A percentile compares a stretch with the other conserved stretches of the same genome.
These are phyloP conservation scores for Eulithis testata DNA, from an alignment of 2,888 invertebrate species.

Conservation along the genomic window DNA sequence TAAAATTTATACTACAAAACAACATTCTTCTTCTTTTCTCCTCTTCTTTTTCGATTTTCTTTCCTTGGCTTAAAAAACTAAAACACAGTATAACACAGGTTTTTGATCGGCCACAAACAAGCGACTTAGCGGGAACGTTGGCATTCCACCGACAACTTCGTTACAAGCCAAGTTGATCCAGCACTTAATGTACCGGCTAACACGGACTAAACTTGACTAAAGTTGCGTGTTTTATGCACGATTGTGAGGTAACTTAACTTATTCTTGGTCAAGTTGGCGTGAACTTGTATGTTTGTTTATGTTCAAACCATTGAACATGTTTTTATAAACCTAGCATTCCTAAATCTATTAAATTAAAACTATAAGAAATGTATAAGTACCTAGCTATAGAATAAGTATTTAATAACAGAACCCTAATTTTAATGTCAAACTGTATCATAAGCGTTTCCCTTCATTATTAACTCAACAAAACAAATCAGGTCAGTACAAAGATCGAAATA, in stretches of 20 bases:
- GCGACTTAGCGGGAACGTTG: conserved; percentile 40
- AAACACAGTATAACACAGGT: background rate
- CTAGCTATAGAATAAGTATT: too few species aligned
- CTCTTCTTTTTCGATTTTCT: background rate
- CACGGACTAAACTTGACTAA: conserved; percentile 16
- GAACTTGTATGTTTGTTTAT: background rate
- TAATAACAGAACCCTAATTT: too few species aligned
- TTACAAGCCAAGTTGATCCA: conserved; percentile 43
- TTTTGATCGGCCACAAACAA: conserved; percentile 33
- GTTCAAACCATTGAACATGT: too few species aligned
- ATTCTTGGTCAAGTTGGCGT: background rate
- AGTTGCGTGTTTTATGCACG: conserved; percentile 16
- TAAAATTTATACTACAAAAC: too few species aligned
- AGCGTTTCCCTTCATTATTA: too few species aligned
- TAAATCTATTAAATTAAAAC: too few species aligned
- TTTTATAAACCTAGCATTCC: too few species aligned
- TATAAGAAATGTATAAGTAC: too few species aligned
- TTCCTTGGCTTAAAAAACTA: background rate
- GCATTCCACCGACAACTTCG: conserved; percentile 43
- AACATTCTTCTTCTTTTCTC: background rate
- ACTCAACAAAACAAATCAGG: too few species aligned
- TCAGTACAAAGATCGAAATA: too few species aligned
- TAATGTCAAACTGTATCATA: too few species aligned
- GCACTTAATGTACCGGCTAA: conserved; percentile 42
- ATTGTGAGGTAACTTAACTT: conserved; percentile 11